These are phyloP conservation scores for Holothuria glaberrima DNA, from an alignment of 35 echinoderm and acorn worm genomes.

Conservation along the genomic window DNA sequence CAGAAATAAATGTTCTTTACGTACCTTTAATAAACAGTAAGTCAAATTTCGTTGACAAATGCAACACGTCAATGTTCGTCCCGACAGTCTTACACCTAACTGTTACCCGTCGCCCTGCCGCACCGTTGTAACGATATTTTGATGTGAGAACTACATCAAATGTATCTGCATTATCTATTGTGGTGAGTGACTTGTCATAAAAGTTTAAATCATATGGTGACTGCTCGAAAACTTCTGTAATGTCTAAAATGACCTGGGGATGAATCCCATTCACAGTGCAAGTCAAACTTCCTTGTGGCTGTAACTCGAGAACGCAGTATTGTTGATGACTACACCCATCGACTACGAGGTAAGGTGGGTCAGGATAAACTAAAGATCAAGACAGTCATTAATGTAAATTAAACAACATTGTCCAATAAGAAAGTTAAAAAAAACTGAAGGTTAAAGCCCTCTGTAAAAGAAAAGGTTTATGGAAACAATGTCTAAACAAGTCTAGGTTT, in stretches of 20 bases:
- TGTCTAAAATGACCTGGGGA: background rate
- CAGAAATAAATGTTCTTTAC: background rate
- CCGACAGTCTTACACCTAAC: background rate
- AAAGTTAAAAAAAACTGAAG: too few relatives aligned
- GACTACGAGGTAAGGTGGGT: background rate
- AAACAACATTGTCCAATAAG: too few relatives aligned
- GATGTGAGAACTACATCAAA: conserved; percentile 6
- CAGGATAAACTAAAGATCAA: background rate
- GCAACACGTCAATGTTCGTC: background rate
- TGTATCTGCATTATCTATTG: background rate
- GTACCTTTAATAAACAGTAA: background rate
- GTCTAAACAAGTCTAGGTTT: too few relatives aligned
- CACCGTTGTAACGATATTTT: background rate
- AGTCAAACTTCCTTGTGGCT: background rate
- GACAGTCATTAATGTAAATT: too few relatives aligned
- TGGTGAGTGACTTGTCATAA: background rate
- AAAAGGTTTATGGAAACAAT: too few relatives aligned
- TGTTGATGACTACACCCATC: background rate
- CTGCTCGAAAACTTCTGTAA: background rate
- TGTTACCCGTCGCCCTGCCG: background rate
- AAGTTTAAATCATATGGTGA: background rate
- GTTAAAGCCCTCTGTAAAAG: too few relatives aligned
- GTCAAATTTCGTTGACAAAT: conserved; percentile 15
- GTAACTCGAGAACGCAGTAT: background rate
- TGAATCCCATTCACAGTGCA: background rate